Evolutionary conservation across 37 sponge, comb jelly and placozoan genomes (phyloP).

Genomic region (Bolinopsis microptera): DNA sequence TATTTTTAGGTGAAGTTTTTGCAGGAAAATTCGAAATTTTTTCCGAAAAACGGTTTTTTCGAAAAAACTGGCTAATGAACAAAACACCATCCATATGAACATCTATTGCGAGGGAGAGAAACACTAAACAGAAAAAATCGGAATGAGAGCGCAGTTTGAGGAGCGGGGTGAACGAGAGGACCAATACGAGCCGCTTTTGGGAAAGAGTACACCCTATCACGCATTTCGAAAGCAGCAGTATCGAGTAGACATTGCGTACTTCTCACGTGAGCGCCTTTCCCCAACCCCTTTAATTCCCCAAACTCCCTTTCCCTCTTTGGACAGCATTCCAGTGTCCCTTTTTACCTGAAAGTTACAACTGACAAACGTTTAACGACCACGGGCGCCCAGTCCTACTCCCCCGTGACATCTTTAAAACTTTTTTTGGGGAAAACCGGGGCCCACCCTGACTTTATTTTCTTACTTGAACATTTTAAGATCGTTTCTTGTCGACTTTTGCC

Average conservation of each 20-base stretch:
- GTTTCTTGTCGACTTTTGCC: constrained; percentile 7
- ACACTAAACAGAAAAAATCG: background rate
- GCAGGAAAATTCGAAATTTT: background rate
- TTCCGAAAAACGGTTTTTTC: background rate
- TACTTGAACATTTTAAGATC: constrained; percentile 49
- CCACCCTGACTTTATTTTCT: constrained; percentile 63
- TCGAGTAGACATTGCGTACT: constrained; percentile 61
- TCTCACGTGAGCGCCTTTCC: constrained; percentile 43
- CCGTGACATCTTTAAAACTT: constrained; percentile 37
- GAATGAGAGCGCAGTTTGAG: background rate
- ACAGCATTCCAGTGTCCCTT: background rate
- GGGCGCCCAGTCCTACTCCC: constrained; percentile 3
- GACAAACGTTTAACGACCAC: constrained; percentile 17
- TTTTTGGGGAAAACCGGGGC: background rate
- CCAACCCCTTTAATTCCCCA: background rate
- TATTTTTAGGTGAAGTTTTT: background rate
- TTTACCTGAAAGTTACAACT: constrained; percentile 24
- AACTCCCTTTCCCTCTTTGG: background rate
- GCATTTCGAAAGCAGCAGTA: background rate
- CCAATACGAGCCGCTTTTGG: background rate
- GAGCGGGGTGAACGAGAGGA: background rate
- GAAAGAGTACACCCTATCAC: background rate
- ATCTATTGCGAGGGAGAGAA: background rate
- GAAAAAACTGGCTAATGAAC: background rate
- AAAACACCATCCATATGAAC: constrained; percentile 5